Evolutionary conservation across 2,797 vertebrate genomes (phyloP).

Genomic region (Pelobates cultripes): DNA sequence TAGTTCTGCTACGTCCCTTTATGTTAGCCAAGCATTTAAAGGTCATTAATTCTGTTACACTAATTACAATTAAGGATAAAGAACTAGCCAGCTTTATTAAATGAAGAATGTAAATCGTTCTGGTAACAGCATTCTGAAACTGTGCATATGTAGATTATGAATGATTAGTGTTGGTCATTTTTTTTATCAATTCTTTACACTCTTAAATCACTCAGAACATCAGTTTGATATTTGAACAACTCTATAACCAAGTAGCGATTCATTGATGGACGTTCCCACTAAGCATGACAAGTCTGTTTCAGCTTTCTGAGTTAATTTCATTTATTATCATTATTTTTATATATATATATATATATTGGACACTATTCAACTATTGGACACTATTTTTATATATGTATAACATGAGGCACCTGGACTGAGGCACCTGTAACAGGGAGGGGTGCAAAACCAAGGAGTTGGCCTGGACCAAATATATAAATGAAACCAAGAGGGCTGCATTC

Average conservation of each 20-base stretch:
- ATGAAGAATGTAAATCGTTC: slow-evolving; percentile 22
- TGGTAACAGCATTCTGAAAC: not conserved
- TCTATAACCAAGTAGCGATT: not conserved
- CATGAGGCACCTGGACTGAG: too few relatives aligned
- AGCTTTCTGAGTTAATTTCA: too few relatives aligned
- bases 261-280: too few relatives aligned
- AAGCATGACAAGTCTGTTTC: too few relatives aligned
- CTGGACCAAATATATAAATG: too few relatives aligned
- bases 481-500: too few relatives aligned
- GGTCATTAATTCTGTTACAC: slow-evolving; percentile 47
- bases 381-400: too few relatives aligned
- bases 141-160: slow-evolving; percentile 9
- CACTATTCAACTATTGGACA: too few relatives aligned
- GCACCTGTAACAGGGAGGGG: too few relatives aligned
- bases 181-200: slow-evolving; percentile 10
- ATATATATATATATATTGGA: too few relatives aligned
- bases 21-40: slow-evolving; percentile 47
- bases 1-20: slow-evolving; percentile 50
- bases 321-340: too few relatives aligned
- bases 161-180: slow-evolving; percentile 20
- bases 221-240: not conserved
- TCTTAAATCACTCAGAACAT: not conserved
- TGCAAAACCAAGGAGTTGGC: too few relatives aligned
- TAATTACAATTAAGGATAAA: slow-evolving; percentile 47
- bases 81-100: slow-evolving; percentile 39